Evolutionary conservation across 1,140 invertebrate species (phyloP).

Genomic region (Eupristina koningsbergeri): DNA sequence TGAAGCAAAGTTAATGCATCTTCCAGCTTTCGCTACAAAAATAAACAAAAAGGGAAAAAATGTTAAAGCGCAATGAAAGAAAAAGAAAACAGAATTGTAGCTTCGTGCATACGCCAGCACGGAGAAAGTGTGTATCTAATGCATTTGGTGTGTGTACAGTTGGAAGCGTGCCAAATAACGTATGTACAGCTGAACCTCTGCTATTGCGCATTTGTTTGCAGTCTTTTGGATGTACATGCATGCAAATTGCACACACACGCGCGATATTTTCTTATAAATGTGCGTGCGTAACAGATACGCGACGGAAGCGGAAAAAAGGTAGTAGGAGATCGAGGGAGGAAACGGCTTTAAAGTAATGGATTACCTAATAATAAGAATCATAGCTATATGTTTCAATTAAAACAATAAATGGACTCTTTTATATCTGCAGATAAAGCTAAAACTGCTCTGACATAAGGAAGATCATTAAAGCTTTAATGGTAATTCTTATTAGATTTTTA

Average conservation of each 20-base stretch:
- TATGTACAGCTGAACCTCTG: slow-evolving; percentile 56
- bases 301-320: not conserved
- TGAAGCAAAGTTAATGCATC: not conserved
- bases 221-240: slow-evolving; percentile 26
- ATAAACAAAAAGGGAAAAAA: not conserved
- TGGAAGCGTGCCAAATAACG: slow-evolving; percentile 63
- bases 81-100: slow-evolving; percentile 53
- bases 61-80: not conserved
- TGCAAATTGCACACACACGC: not conserved
- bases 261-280: not conserved
- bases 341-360: not conserved
- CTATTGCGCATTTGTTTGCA: slow-evolving; percentile 56
- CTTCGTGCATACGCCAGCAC: slow-evolving; percentile 52
- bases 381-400: not conserved
- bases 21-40: not conserved
- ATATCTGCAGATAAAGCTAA: no score
- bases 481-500: not conserved
- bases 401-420: slow-evolving; percentile 8
- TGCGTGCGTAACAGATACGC: not conserved
- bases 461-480: not conserved
- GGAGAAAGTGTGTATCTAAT: slow-evolving; percentile 30
- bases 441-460: not conserved
- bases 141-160: slow-evolving; percentile 48
- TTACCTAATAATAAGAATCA: slow-evolving; percentile 28
- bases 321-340: not conserved